Base-by-base conservation (phyloP, 2,113 vertebrate genomes). In the Urocolius indicus region DNA sequence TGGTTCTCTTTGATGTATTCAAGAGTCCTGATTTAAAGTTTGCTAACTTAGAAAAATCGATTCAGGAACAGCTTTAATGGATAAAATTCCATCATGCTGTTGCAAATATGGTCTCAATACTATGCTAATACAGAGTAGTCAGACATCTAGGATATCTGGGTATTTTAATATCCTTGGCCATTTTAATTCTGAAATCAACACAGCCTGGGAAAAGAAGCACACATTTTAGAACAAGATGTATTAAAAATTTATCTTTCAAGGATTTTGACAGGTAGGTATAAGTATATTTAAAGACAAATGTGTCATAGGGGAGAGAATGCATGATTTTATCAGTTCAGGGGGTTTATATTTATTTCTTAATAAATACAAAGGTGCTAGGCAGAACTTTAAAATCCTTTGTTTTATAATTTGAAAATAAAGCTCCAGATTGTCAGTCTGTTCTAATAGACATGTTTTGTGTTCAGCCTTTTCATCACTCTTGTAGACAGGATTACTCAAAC, bases 401-500 rank as follows among this genome's bases (percentile, higher is more conserved):
- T 91, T 74, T 62, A 20, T 26, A 9, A 19, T 61, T 58, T 59
- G 71, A 76, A 77, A 92, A 63, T 67, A 20, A 51, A 66, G 41
- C 27, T 73, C 75, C 18, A 38, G 13, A 30, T 68, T 75, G 24
- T 66, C 13, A 4, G 29, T 62, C 43, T 90, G 8, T 87, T 90
- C 49, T 77, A 62, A 78, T 32, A 77, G 75, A 81, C 11, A 30
- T 62, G 51, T 78, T 94, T 85, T 90, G 80, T 94, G 89, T 55
- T 87, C 77, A 86, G 55, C 46, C 93, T 95, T 97, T 96, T 97
- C 95, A 90, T 95, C 88, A 66, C 88, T 76, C 85, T 67, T 66
- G 81, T 52, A 91, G 91, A 55, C 57, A 77, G 74, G 81, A 95
- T 97, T 93, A 87, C 84, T 95, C 54, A 72, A 80, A 87, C 95